Percentiles rank a stretch among this genome's conserved stretches.
Evolutionary conservation across 2,113 vertebrate species (phyloP).

Genomic region (Sturnus vulgaris): DNA sequence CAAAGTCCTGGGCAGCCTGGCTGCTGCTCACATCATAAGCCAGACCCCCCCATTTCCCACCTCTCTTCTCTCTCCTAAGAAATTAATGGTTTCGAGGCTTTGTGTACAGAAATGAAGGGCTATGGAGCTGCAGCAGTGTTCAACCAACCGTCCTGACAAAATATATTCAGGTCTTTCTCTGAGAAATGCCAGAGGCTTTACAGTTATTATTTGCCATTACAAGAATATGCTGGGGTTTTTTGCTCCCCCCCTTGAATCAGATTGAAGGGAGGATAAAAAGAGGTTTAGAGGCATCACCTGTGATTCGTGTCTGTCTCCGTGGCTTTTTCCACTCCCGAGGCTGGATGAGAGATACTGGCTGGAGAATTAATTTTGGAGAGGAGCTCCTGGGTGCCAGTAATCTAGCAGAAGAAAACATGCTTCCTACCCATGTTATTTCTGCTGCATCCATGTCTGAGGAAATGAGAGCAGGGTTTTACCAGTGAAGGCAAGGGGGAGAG

Average conservation of each 20-base stretch:
- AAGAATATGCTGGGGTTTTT: background rate
- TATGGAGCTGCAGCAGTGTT: background rate
- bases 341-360: background rate
- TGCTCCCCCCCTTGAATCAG: background rate
- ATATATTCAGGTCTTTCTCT: background rate
- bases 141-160: background rate
- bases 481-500: background rate
- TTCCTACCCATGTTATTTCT: background rate
- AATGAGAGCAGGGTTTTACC: background rate
- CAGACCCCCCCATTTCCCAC: background rate
- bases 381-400: background rate
- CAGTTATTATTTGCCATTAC: background rate
- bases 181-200: background rate
- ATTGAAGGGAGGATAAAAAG: background rate
- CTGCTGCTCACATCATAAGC: background rate
- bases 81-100: background rate
- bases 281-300: background rate
- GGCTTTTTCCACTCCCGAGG: background rate
- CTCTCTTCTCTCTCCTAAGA: background rate
- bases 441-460: background rate
- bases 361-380: background rate
- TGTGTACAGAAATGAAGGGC: background rate
- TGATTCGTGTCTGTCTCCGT: background rate
- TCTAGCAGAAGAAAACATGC: background rate
- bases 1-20: conserved; percentile 2